phyloP scores from a whole-genome alignment of 2,113 vertebrate species.

The Strix uralensis region DNA sequence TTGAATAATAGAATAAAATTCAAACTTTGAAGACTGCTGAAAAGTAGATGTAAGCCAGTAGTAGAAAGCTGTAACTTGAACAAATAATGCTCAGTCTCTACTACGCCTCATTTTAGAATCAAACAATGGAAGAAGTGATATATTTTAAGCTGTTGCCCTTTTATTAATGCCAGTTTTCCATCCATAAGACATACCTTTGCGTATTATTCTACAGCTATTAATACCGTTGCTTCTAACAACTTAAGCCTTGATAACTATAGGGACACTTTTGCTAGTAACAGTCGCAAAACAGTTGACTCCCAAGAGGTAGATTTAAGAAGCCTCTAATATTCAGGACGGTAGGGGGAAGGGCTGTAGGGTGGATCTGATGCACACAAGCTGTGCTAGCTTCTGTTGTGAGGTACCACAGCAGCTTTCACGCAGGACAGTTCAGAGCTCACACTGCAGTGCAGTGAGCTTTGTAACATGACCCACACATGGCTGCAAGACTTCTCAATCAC shows the following conservation, averaged over 20 bases:
- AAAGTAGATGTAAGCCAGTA: not conserved
- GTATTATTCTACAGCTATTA: not conserved
- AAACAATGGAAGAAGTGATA: not conserved
- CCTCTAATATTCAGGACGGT: not conserved
- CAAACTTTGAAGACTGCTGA: not conserved
- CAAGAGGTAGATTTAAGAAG: not conserved
- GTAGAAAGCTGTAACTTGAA: not conserved
- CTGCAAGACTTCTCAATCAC: too few relatives aligned
- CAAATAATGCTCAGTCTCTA: not conserved
- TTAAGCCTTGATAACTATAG: not conserved
- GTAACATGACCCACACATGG: rapidly evolving
- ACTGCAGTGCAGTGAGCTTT: not conserved
- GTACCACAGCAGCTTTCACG: not conserved
- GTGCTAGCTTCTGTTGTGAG: not conserved
- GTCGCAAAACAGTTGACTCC: not conserved
- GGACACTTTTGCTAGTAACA: not conserved
- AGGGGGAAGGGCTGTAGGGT: not conserved
- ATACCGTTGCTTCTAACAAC: not conserved
- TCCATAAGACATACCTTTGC: not conserved
- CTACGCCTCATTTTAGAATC: not conserved
- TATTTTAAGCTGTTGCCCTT: not conserved
- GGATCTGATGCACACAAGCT: not conserved
- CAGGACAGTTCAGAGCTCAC: not conserved
- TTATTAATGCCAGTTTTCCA: not conserved
- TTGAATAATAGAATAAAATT: not conserved